Evolutionary conservation across 2,797 vertebrate genomes (phyloP), one percentile per base, ranked within the genome.

Genomic region (Manis pentadactyla): DNA sequence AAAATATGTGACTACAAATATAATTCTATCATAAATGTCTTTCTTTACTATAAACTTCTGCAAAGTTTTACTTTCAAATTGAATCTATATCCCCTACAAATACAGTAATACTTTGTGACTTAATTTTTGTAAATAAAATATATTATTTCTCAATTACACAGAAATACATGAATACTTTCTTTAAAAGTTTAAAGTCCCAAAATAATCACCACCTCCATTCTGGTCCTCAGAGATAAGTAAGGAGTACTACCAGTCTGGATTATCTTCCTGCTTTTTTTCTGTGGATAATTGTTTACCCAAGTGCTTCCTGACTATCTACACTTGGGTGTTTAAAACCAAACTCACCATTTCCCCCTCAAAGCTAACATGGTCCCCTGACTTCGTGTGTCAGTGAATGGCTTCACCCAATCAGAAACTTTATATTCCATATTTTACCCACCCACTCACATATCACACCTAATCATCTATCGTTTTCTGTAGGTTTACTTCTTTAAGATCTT

Each of bases 31-130:
- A 46, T 46, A 46, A 46, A 12, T 46, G 46, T 11, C 46, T 46
- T 46, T 46, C 46, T 46, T 46, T 46, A 46, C 46, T 46, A 46
- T 46, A 46, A 71, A 87, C n/a, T 79, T 87, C 13, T 27, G 17
- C 15, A 53, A 71, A 93, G 15, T 81, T 87, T 69, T 71, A 59
- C 19, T 87, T 81, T 64, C 85, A 87, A 34, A 88, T 34, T 73
- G 42, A 87, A 51, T 53, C 46, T 39, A 73, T 75, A 63, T 93
- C 92, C 87, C 75, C 88, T 64, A 81, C 17, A 88, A 87, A 82
- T 19, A 81, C 15, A 81, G 17, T 34, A 78, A 31, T 39, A 64
- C 23, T 74, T 55, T 18, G 57, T 74, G 86, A 88, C 46, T 88
- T 79, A 21, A 42, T 63, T 81, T 88, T 73, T 66, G 74, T 34